These are phyloP conservation scores for Archivesica marissinica DNA, from an alignment of 1,140 invertebrate genomes.

Conservation along the genomic window DNA sequence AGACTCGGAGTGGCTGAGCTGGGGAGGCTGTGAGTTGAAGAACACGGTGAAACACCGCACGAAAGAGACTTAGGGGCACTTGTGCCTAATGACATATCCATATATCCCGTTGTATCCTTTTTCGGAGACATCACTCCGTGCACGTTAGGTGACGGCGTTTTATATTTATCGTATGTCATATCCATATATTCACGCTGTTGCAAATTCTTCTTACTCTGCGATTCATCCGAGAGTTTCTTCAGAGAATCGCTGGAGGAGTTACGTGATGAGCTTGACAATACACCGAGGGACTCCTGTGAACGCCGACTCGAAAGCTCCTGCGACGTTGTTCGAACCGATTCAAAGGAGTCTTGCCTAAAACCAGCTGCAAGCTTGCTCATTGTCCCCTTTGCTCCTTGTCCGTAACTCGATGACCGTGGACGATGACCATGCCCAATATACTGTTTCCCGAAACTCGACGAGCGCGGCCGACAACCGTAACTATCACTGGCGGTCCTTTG, in stretches of 20 bases:
- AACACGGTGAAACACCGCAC: constrained; percentile 22
- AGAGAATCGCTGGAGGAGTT: constrained; percentile 77
- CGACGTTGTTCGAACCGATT: constrained; percentile 69
- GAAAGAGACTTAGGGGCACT: constrained; percentile 42
- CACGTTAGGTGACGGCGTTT: constrained; percentile 67
- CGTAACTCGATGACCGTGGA: constrained; percentile 81
- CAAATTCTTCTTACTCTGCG: constrained; percentile 64
- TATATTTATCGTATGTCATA: constrained; percentile 70
- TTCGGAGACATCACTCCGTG: background rate
- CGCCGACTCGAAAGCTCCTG: constrained; percentile 63
- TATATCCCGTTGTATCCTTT: constrained; percentile 68
- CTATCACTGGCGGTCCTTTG: constrained; percentile 82
- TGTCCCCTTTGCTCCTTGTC: constrained; percentile 73
- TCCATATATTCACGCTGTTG: constrained; percentile 74
- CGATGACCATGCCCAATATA: constrained; percentile 69
- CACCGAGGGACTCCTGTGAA: constrained; percentile 75
- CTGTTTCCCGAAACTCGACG: constrained; percentile 78
- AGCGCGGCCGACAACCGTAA: constrained; percentile 75
- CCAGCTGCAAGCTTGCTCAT: constrained; percentile 54
- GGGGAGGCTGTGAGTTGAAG: constrained; percentile 52
- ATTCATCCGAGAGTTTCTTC: constrained; percentile 67
- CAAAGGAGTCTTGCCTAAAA: constrained; percentile 68
- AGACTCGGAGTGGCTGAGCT: constrained; percentile 65
- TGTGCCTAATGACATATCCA: constrained; percentile 75
- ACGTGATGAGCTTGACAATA: constrained; percentile 70